Base-by-base conservation (phyloP, 2,888 invertebrate genomes). In the Ariolimax columbianus region DNA sequence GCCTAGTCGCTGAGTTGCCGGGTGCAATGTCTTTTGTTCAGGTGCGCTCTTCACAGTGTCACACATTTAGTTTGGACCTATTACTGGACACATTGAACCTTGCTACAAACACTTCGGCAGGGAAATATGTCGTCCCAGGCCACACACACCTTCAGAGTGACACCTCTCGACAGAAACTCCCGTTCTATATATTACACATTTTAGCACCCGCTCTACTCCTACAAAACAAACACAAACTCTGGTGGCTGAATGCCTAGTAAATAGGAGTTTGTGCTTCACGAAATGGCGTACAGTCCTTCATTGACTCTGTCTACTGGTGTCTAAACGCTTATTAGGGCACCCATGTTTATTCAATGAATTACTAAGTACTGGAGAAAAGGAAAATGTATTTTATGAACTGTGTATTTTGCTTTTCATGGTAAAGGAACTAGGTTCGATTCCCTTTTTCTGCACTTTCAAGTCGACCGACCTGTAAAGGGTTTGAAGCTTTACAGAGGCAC, bases 1-100 rank as follows among this genome's bases (percentile, higher is more conserved):
- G n/a, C 63, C 30, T n/a, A n/a, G 59, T 83, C 19, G 77, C 63
- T 84, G 84, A 84, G 72, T 79, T 84, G 72, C 30, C 30, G 68
- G 84, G 78, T 78, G 72, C 84, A 63, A 63, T 63, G 14, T 26
- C 23, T 3, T 3, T 63, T 70, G 14, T 36, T 70, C 17, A 36
- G 14, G 36, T 17, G 2, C 36, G 1, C 36, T 36, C 70, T 70
- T 36, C 70, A 70, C 23, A 9, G 70, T 70, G 70, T 70, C 70
- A 70, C 1, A 17, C 17, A 17, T 70, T 66, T 66, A 7, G 23
- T 33, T 36, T n/a, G 9, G 63, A 4, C 26, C 38, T 63, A 59
- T 79, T 38, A 36, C 6, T 63, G 55, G 26, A 78, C 40, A 63
- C 78, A 38, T 63, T 40, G 63, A 63, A 38, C 14, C 79, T 30